Conservation (phyloP, 92 coral and sea anemone genomes). For the Heliopora coerulea region DNA sequence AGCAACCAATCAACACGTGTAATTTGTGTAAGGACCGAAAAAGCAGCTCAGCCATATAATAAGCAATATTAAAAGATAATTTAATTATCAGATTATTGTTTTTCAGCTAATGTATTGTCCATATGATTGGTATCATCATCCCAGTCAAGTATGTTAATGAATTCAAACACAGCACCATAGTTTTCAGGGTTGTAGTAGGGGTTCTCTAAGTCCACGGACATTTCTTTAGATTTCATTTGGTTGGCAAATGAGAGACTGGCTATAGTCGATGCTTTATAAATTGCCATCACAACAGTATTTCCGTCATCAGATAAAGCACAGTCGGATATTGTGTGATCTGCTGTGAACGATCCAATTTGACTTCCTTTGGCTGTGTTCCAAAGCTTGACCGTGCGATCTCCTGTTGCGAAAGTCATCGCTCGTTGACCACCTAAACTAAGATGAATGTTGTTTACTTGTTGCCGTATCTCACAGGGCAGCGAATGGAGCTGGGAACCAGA, state of each 20-base stretch:
- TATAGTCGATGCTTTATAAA: constrained; percentile 92
- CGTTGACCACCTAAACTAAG: constrained; percentile 84
- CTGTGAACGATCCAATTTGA: constrained; percentile 83
- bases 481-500: constrained; percentile 68
- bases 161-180: constrained; percentile 95
- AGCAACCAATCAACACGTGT: too few relatives aligned
- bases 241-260: constrained; percentile 84
- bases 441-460: constrained; percentile 79
- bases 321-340: constrained; percentile 94
- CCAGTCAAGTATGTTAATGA: constrained; percentile 77
- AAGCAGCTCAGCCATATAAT: too few relatives aligned
- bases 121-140: constrained; percentile 61
- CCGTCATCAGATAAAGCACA: constrained; percentile 96
- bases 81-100: constrained; percentile 26
- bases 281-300: constrained; percentile 93
- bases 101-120: constrained; percentile 41
- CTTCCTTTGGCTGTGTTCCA: constrained; percentile 83
- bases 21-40: too few relatives aligned
- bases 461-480: constrained; percentile 80
- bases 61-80: too few relatives aligned
- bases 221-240: constrained; percentile 83
- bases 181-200: constrained; percentile 92
- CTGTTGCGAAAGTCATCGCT: constrained; percentile 71
- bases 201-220: constrained; percentile 92
- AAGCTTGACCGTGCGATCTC: constrained; percentile 82